phyloP scores from a whole-genome alignment of 2,113 vertebrate genomes.

The Myotis brandtii region DNA sequence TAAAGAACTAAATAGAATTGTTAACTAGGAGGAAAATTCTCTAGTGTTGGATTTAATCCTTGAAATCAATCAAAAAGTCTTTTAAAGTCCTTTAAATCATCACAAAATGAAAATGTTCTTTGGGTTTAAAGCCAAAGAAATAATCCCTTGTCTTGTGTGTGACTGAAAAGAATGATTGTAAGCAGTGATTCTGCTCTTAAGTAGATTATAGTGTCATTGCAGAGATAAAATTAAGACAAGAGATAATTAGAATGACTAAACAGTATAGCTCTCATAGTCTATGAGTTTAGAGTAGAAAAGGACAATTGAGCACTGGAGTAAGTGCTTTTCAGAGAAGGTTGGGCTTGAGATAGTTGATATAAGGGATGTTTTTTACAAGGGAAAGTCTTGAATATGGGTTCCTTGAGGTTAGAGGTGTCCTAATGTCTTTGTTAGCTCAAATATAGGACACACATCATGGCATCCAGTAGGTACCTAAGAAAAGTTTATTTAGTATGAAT shows the following conservation, averaged over 20 bases:
- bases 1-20: slow-evolving; percentile 60
- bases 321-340: background rate
- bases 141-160: slow-evolving; percentile 72
- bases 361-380: background rate
- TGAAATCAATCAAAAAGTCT: slow-evolving; percentile 75
- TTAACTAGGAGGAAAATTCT: slow-evolving; percentile 68
- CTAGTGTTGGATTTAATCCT: slow-evolving; percentile 73
- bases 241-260: slow-evolving; percentile 54
- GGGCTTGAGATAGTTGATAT: background rate
- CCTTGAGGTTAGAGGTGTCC: background rate
- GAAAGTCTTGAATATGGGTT: background rate
- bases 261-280: background rate
- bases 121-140: slow-evolving; percentile 72
- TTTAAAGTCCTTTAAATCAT: slow-evolving; percentile 72
- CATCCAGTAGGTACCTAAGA: background rate
- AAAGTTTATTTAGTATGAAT: background rate
- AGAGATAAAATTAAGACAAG: slow-evolving; percentile 56
- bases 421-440: background rate
- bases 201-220: slow-evolving; percentile 66
- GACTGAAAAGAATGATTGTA: slow-evolving; percentile 68
- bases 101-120: slow-evolving; percentile 67
- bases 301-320: background rate
- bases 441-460: background rate
- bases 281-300: background rate
- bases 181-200: slow-evolving; percentile 67